These are phyloP conservation scores for Percina caprodes DNA, from an alignment of 2,113 vertebrate genomes.

Conservation along the genomic window DNA sequence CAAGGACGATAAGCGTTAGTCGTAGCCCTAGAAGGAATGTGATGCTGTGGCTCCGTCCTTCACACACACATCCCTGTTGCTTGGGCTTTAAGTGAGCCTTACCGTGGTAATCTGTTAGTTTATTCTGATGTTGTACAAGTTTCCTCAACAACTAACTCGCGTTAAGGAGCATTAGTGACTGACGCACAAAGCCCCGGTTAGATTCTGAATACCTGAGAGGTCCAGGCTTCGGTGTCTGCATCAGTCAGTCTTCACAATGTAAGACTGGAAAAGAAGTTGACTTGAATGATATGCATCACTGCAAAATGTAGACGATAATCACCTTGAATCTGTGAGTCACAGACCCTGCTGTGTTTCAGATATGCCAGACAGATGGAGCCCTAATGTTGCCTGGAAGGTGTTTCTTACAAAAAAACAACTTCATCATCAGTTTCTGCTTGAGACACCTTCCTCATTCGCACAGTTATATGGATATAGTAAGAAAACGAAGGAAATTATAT, in stretches of 20 bases:
- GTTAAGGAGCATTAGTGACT: neutral
- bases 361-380: slow-evolving; percentile 41
- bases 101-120: neutral
- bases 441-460: neutral
- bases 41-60: neutral
- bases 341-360: slow-evolving; percentile 33
- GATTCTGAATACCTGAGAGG: neutral
- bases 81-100: neutral
- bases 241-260: neutral
- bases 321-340: slow-evolving; percentile 44
- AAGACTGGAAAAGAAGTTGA: slow-evolving; percentile 3
- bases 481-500: neutral
- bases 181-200: neutral
- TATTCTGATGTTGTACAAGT: neutral
- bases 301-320: slow-evolving; percentile 32
- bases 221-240: neutral
- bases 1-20: too few relatives aligned
- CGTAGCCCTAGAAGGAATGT: too few relatives aligned
- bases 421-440: neutral
- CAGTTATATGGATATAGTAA: too few relatives aligned
- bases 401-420: slow-evolving; percentile 6
- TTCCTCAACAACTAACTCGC: neutral
- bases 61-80: neutral
- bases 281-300: slow-evolving; percentile 17
- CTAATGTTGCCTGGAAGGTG: slow-evolving; percentile 38